Conservation (phyloP, 2,888 invertebrate species). For the Acleris holmiana region DNA sequence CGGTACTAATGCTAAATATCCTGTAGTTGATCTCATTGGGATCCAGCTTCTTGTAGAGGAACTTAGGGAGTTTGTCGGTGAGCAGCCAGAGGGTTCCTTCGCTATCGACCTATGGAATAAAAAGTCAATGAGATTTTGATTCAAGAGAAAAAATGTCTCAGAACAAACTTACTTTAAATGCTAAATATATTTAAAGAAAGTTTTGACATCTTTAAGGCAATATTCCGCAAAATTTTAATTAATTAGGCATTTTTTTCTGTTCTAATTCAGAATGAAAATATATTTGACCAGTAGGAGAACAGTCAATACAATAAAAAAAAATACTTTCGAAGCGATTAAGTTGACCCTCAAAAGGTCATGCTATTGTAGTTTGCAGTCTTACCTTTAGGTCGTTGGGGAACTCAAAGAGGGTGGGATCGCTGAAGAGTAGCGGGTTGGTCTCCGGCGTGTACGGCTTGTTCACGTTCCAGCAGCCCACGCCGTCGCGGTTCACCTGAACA, state of each 20-base stretch:
- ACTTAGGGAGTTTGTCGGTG: conserved; percentile 90
- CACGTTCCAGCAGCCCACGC: conserved; percentile 92
- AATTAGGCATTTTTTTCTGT: no score
- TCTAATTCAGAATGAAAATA: no score
- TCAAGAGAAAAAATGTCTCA: no score
- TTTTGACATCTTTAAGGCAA: no score
- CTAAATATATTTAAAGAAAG: no score
- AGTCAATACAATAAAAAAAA: no score
- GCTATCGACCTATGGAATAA: conserved; percentile 80
- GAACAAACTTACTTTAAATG: no score
- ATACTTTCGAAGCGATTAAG: no score
- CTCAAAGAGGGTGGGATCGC: conserved; percentile 87
- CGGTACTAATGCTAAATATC: conserved; percentile 81
- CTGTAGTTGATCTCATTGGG: conserved; percentile 88
- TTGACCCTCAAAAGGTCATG: no score
- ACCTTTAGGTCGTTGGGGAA: conserved; percentile 92
- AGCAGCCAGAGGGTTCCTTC: conserved; percentile 87
- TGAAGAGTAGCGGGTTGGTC: conserved; percentile 87
- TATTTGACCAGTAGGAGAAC: no score
- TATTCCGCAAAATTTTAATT: no score
- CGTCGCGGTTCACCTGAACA: conserved; percentile 87
- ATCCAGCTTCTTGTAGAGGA: conserved; percentile 87
- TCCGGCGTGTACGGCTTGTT: conserved; percentile 86
- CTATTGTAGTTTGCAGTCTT: conserved; percentile 34
- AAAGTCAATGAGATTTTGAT: not conserved